Evolutionary conservation across 2,888 invertebrate species (phyloP), one percentile per base, ranked within the genome.

Genomic region (Cynaeus angustus): DNA sequence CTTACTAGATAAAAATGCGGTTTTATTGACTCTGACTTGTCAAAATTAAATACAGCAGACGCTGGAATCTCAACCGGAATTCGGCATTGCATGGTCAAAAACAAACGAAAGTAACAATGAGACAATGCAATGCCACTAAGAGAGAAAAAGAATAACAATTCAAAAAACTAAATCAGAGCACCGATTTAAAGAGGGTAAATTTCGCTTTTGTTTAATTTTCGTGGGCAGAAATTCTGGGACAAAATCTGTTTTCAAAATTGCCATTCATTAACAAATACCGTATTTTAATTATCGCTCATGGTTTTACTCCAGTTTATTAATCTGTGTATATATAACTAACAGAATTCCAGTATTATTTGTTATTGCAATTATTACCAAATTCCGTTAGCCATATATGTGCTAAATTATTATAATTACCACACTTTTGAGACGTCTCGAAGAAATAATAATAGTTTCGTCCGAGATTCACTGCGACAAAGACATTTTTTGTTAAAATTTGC

Each of bases 381-480:
- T 79, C 83, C 83, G 83, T 83, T 83, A 83, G 74, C 73, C 69
- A 68, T 78, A 78, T 77, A 77, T 69, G 79, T 80, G 79, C 80
- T 81, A 83, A 82, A 79, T 77, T 74, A 77, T 78, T 72, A 77
- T 74, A 77, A 77, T 80, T 79, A 79, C 74, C 74, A 78, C 75
- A 71, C 69, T 68, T 52, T 70, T 59, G 61, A 68, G 66, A 50
- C 43, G 64, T 56, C 58, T 62, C 58, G 38, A 45, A 48, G 38
- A 58, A 53, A 52, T 61, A 59, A 66, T 56, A 66, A 71, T 75
- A 78, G 75, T 77, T 62, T 68, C 72, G 72, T 66, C 58, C 56
- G 66, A 73, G 76, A 72, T 76, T 77, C 75, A 70, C 71, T 61
- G 55, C 48, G 56, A 71, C 56, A 37, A 52, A 53, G 50, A 65